Evolutionary conservation across 2,888 invertebrate genomes (phyloP), one percentile per base, ranked within the genome.

Genomic region (Papilio elwesi): DNA sequence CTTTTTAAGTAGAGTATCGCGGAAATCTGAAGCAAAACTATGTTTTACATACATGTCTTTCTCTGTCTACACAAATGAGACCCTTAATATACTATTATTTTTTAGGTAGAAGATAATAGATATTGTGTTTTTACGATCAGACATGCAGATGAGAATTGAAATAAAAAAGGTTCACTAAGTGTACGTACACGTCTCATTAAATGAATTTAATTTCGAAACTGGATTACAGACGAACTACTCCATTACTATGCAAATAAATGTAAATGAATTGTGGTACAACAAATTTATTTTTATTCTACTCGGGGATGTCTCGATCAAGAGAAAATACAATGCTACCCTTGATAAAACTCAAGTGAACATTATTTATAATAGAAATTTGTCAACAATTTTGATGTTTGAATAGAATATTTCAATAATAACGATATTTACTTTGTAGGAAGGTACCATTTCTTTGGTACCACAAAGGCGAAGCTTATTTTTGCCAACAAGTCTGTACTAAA

Each of bases 161-260:
- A 47, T 26, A 47, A 48, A 66, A 51, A 59, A 66, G 12, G 26
- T 66, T 71, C 57, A 16, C 13, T 48, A 52, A 1, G 59, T 49
- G 16, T 43, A 43, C 43, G 51, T 16, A 43, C 38, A 62, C 59
- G 65, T 43, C 65, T 51, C 66, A 59, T 57, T 43, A 59, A 66
- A 15, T 51, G 66, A 65, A 66, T 66, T 66, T 59, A 43, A 71
- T 71, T 71, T 71, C 51, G 71, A 66, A 71, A 71, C 59, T 71
- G 38, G 51, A 66, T 71, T 66, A 71, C 66, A 49, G 59, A 13
- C 59, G 52, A 59, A 59, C 59, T 43, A 71, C 52, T 71, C 51
- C 71, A 71, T 71, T 66, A 51, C 59, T 16, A 71, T 71, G 71
- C 66, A 71, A 55, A 71, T 66, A 71, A 66, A 71, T 66, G 71